Percentiles rank a stretch among this genome's conserved stretches.
These are phyloP conservation scores for Amphiprion ocellaris DNA, from an alignment of 2,113 vertebrate species.

Conservation along the genomic window DNA sequence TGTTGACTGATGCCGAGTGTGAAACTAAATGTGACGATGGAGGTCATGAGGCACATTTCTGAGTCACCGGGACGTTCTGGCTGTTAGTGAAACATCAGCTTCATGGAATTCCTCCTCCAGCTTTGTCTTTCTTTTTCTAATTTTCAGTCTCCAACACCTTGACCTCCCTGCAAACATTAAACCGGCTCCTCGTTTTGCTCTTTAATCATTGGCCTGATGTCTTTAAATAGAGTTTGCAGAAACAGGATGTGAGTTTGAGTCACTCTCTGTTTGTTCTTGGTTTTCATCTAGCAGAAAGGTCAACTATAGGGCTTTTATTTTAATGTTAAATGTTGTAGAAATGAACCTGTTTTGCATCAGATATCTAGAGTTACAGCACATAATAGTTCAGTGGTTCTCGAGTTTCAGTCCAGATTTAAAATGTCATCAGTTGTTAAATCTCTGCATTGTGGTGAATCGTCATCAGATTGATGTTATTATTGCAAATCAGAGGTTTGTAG, in stretches of 20 bases:
- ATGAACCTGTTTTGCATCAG: too few species aligned
- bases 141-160: neutral
- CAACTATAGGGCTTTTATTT: too few species aligned
- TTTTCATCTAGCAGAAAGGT: neutral
- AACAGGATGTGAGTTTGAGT: neutral
- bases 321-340: neutral
- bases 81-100: slow-evolving; percentile 5
- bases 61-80: neutral
- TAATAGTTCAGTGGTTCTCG: too few species aligned
- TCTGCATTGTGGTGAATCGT: too few species aligned
- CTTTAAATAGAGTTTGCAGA: neutral
- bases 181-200: neutral
- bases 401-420: too few species aligned
- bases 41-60: slow-evolving; percentile 15
- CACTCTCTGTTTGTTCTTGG: neutral
- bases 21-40: slow-evolving; percentile 7
- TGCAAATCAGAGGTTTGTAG: too few species aligned
- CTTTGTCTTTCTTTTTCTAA: neutral
- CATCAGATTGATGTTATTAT: too few species aligned
- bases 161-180: neutral
- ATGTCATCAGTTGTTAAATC: too few species aligned
- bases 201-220: slow-evolving; percentile 31
- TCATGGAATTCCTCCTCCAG: neutral
- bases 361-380: too few species aligned
- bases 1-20: neutral